A percentile compares a stretch with the other conserved stretches of the same genome.
Conservation (phyloP, 2,797 vertebrate genomes). For the Aphelocoma californica region DNA sequence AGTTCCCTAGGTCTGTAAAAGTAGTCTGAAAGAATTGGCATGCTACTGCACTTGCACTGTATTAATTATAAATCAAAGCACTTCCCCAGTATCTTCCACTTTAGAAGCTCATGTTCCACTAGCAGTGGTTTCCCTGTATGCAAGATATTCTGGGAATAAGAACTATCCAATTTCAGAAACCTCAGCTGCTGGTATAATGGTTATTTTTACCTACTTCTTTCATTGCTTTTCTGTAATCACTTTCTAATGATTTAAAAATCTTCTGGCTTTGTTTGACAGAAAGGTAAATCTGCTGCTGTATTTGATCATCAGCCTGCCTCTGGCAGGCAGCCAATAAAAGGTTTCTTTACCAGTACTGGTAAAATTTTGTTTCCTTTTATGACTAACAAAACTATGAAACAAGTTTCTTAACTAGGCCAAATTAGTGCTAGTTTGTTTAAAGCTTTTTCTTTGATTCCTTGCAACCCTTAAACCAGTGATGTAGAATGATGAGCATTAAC, state of each 20-base stretch:
- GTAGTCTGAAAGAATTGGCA: background rate
- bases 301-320: background rate
- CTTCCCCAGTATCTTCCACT: background rate
- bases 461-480: background rate
- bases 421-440: background rate
- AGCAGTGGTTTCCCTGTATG: background rate
- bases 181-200: background rate
- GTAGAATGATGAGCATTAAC: background rate
- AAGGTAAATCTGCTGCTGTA: background rate
- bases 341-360: background rate
- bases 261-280: background rate
- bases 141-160: background rate
- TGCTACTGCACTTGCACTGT: background rate
- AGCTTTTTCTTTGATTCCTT: background rate
- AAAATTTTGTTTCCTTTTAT: background rate
- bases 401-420: background rate
- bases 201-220: background rate
- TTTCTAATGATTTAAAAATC: background rate
- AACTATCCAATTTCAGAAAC: background rate
- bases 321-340: background rate
- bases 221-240: background rate
- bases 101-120: background rate
- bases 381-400: background rate
- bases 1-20: background rate
- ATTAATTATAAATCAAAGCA: slow-evolving; percentile 46